Base-by-base conservation (phyloP, 2,797 vertebrate species). In the Geotrypetes seraphini region DNA sequence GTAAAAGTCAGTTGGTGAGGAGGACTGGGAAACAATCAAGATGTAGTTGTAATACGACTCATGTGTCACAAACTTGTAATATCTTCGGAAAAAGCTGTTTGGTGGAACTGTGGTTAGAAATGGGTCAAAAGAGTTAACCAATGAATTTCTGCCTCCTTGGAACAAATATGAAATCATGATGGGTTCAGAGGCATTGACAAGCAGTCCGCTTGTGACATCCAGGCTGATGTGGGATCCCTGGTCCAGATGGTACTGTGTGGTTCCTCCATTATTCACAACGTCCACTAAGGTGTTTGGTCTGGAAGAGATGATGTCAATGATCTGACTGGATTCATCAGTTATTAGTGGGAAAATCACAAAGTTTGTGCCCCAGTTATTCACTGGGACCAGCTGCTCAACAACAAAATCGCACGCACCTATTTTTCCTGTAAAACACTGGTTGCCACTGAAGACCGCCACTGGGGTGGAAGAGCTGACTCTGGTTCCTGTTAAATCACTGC, bases 1-100 rank as follows among this genome's bases (percentile, higher is more conserved):
- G 19, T 28, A 46, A 30, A 46, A 38, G 7, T 27, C 35, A 8
- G 25, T 22, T 3, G 5, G 11, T 8, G 25, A 33, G 5, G 35
- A 19, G 10, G 30, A 11, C 7, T 24, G 13, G 3, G 30, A 33
- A 5, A 39, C 30, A 19, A 46, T 29, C 5, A 38, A 5, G 8
- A 46, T 7, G 16, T 22, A 46, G 17, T 46, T 46, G 14, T 33
- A 24, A 10, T 28, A 46, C 23, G 2, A 10, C 8, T 28, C n/a
- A 17, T 25, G 24, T 16, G 43, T 46, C 4, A 46, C 17, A 24
- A 46, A 46, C 19, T 39, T 39, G 16, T 33, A 46, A 17, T 39
- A 39, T n/a, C 17, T 33, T 14, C 25, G 33, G 19, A 20, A 11
- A n/a, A 9, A 14, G 11, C 13, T 15, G 9, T 32, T 23, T 7